Base-by-base conservation (phyloP, 2,888 invertebrate genomes). In the Apeira syringaria region DNA sequence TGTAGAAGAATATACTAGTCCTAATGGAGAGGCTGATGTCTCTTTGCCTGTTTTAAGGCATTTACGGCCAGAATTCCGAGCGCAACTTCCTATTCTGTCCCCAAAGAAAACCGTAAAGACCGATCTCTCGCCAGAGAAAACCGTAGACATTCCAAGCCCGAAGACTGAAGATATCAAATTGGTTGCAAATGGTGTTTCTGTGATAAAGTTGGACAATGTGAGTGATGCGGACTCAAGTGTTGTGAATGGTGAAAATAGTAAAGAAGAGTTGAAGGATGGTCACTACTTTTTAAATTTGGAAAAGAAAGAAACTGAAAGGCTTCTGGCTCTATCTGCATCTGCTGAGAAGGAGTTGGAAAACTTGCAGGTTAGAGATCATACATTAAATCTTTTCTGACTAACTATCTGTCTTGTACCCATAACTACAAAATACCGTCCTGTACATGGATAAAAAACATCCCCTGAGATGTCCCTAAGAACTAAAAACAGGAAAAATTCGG, bases 51-150 rank as follows among this genome's bases (percentile, higher is more conserved):
- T 97, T 7, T 77, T 97, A 50, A 92, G 96, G 76, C 96, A 96
- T 80, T 81, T 97, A 48, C 91, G 96, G 67, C 95, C 96, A 0
- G 97, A 97, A 70, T 97, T 97, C 73, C 90, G 96, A 11, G 96
- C 96, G 0, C 97, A 97, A 70, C 80, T 97, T 54, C 94, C 95
- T 0, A 92, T 94, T 10, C 78, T 92, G 18, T 93, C 92, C 20
- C 92, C 93, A 12, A 93, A 93, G 79, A 84, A 87, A 63, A 68
- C 72, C 58, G 37, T 71, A 4, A 87, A 81, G 49, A 53, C 66
- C 6, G 86, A 84, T 25, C 42, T 74, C 11, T 84, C 83, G 1
- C 84, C 84, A 0, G 73, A 74, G 32, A 84, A 85, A 53, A 57
- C 63, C 46, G 73, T 72, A 51, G 73, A 80, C 76, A 80, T 83